Base-by-base conservation (phyloP, 2,797 vertebrate species). In the Mallotus villosus region DNA sequence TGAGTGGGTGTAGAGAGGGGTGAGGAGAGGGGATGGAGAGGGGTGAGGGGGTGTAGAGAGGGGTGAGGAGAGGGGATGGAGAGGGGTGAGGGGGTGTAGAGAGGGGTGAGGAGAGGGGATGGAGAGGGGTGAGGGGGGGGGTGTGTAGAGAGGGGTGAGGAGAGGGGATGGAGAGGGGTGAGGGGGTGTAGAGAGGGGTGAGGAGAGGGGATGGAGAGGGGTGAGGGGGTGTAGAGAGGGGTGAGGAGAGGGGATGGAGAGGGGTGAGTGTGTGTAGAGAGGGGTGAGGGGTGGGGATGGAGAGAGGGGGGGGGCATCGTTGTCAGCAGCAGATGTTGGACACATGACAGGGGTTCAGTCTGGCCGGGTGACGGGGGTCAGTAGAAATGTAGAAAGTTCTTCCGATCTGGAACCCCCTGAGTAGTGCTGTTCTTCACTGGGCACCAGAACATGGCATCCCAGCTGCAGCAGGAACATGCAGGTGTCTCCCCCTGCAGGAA, bases 241-340 rank as follows among this genome's bases (percentile, higher is more conserved):
- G 25, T 4, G 41, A 5, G 65, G 16, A 60, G 16, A 60, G 16
- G 29, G 21, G 22, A 67, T 51, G 19, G 25, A 16, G 29, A 57
- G 70, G 5, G 27, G 27, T 17, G 19, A 32, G 34, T 16, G 21
- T 19, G 16, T 29, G 17, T 14, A 16, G 27, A 2, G 46, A n/a
- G 58, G 59, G 46, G 63, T 68, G 70, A 71, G 67, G 78, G 78
- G 74, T 22, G n/a, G n/a, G 25, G 25, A 2, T 3, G 25, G 25
- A 27, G 25, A 27, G 25, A 27, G 25, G 25, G 25, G 25, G 71
- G 55, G 57, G 69, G 67, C 61, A 61, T 63, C 75, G 65, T 69
- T 70, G 73, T n/a, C 58, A 12, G 74, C 67, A 73, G 74, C 74
- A 79, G 74, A 79, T 79, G 78, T 76, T 69, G 70, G 70, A 76